Base-by-base conservation (phyloP, 2,888 invertebrate genomes). In the Nephrocerus scutellatus region DNA sequence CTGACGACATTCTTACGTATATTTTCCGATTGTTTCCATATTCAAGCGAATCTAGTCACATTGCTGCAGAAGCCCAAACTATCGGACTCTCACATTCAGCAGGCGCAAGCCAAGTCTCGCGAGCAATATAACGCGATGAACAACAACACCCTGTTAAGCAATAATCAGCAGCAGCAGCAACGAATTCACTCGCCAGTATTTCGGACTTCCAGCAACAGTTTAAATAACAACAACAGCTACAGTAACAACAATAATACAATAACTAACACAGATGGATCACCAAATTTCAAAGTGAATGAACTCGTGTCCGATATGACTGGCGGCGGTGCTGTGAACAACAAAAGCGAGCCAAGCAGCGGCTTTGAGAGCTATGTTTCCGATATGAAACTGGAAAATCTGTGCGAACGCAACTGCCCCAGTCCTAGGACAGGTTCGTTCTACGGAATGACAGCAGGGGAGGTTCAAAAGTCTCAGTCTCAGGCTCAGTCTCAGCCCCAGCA, bases 21-120 rank as follows among this genome's bases (percentile, higher is more conserved):
- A 71, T 91, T 93, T 64, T 85, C 91, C n/a, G 88, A 92, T 65
- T 82, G 88, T 56, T 93, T 93, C 70, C 87, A 89, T 64, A 89
- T 95, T 46, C 91, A 93, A 63, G 80, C 89, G 36, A 92, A 93
- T 72, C 77, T 91, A 67, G 89, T 91, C 55, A 87, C 87, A 40
- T 70, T 90, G 50, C 76, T 88, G 54, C 82, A 80, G 62, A 77
- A 80, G 62, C 82, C 83, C 60, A 83, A 82, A 73, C 74, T 81
- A 55, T 79, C 75, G 52, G 76, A 74, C 45, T 62, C 66, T 39
- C 61, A 68, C 35, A 68, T 68, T 34, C 66, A 66, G 39, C 64
- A 68, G 48, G 64, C 66, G 5, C 66, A 67, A 51, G 64, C 64
- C 21, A 63, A 63, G 40, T 61, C 68, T 3, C 59, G 64, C 8